A percentile compares a stretch with the other conserved stretches of the same genome.
phyloP scores from a whole-genome alignment of 2,888 invertebrate genomes.

The Apamea sordens region DNA sequence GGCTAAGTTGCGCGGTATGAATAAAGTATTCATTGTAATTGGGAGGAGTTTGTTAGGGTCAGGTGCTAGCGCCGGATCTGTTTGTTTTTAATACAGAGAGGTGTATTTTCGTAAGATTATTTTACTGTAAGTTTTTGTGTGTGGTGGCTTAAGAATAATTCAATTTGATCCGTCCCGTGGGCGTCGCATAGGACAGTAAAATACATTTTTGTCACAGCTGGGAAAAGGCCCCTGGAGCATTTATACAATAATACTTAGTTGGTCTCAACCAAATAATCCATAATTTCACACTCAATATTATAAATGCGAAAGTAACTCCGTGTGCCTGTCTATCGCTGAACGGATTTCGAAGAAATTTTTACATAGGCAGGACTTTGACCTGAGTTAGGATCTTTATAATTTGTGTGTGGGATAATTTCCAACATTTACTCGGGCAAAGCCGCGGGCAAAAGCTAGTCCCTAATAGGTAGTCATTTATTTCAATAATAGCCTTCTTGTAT shows the following conservation, averaged over 20 bases:
- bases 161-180: neutral
- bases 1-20: conserved; percentile 78
- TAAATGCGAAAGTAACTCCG: neutral
- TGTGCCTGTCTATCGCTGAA: no score
- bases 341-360: no score
- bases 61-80: conserved; percentile 64
- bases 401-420: neutral
- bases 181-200: neutral
- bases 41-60: conserved; percentile 72
- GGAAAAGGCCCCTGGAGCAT: neutral
- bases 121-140: neutral
- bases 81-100: conserved; percentile 23
- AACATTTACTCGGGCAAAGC: neutral
- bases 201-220: neutral
- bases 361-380: no score
- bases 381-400: neutral
- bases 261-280: no score
- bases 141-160: neutral
- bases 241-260: no score
- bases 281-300: no score
- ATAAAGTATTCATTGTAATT: conserved; percentile 88
- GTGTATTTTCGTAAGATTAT: neutral
- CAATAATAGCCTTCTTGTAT: neutral
- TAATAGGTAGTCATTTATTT: neutral
- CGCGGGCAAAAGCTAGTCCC: neutral